Base-by-base conservation (phyloP, 1,140 invertebrate genomes). In the Littorina saxatilis region DNA sequence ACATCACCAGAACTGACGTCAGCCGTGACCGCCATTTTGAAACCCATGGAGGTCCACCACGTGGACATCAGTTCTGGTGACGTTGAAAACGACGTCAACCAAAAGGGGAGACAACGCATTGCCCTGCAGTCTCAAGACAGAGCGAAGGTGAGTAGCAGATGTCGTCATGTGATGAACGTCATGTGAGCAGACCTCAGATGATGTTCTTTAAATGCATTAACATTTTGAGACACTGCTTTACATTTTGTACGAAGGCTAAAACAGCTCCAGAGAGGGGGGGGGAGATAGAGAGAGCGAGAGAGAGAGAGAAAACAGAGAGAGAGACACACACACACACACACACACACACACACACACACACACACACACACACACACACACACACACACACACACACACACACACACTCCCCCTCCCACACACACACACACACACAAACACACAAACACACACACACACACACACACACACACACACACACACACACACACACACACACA, bases 401-500 rank as follows among this genome's bases (percentile, higher is more conserved):
- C 32, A 20, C 68, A 70, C 55, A 58, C 55, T 5, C 55, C 9
- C 55, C 9, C 55, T 5, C 55, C 4, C 55, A 58, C 55, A 58
- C 55, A 58, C 55, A 58, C 55, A 58, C 55, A 58, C 55, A 58
- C 55, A 58, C 55, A 58, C 55, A 58, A 9, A 58, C 55, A 58
- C 55, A 75, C 61, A 52, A 37, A 75, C 47, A 52, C 13, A 75
- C 61, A 55, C 50, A 68, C 50, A 52, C 80, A 75, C 70, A 68
- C 76, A 82, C 81, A 82, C 76, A 82, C 61, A 79, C 81, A 82
- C 72, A 80, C 52, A 80, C 72, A 68, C 55, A 79, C 55, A 79
- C 70, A 68, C 70, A 82, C 70, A 79, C 52, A 79, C 70, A 63
- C 70, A 82, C 58, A 68, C 37, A 32, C 40, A 63, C 39, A 76